Base-by-base conservation (phyloP, 1,140 invertebrate species). In the Apis dorsata region DNA sequence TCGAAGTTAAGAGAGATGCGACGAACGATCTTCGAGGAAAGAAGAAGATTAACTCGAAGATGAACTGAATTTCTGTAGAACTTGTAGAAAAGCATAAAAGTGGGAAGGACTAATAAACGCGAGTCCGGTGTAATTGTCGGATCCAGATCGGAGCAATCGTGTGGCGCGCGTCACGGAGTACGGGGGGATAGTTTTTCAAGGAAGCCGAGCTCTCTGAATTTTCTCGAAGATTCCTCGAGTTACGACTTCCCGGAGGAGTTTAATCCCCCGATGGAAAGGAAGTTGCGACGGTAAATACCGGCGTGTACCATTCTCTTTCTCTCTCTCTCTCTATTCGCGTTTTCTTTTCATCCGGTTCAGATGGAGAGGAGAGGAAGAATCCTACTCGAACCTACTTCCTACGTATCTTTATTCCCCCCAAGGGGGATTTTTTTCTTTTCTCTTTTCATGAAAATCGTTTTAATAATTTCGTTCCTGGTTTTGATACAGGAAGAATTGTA, bases 251-350 rank as follows among this genome's bases (percentile, higher is more conserved):
- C 62, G 2, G 44, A 17, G 44, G 34, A 86, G 65, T 62, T 85
- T 86, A 85, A 86, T 85, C 79, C 69, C 34, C 74, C 62, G 71
- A 86, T 78, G 85, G 65, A 75, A 71, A 86, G 63, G 62, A 75
- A 72, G 57, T 44, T 72, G 60, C 72, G 66, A 81, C 68, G 72
- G 57, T 73, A 85, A 81, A 81, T 85, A 60, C 62, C 21, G n/a
- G 68, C 24, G 75, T 57, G 49, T 57, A 17, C 65, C 34, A 7
- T 7, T 7, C 34, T 4, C 34, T 7, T 44, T 44, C 34, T 44
- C 75, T 24, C 57, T 44, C 34, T 44, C 75, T 24, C 57, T 44
- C 74, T 55, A 24, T 34, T 7, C 34, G 5, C 34, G 53, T 15
- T 81, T 70, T 71, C 71, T 85, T 70, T 21, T 24, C 19, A 55